A percentile compares a stretch with the other conserved stretches of the same genome.
Evolutionary conservation across 2,888 invertebrate genomes (phyloP).

Genomic region (Cantharis flavilabris): DNA sequence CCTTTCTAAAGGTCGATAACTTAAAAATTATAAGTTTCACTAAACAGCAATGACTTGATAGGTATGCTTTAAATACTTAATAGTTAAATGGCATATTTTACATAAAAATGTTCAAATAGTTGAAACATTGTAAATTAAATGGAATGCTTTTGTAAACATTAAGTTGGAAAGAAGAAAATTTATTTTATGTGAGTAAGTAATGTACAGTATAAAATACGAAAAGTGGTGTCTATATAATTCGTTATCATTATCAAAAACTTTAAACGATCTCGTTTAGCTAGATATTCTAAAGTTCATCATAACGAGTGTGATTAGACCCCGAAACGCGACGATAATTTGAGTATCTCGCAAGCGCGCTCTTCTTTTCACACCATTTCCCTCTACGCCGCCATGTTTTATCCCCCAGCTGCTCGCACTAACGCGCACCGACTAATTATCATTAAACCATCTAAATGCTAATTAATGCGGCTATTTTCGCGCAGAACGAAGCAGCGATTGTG

Average conservation of each 20-base stretch:
- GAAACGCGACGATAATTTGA: slow-evolving; percentile 48
- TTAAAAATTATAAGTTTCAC: neutral
- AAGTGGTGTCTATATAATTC: slow-evolving; percentile 22
- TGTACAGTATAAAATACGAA: neutral
- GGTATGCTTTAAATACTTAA: no score
- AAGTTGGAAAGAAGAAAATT: neutral
- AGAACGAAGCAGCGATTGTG: slow-evolving; percentile 52
- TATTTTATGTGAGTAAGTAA: neutral
- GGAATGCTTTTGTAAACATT: neutral
- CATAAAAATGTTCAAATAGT: neutral
- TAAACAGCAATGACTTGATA: no score
- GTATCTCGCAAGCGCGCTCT: slow-evolving; percentile 42
- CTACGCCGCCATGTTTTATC: slow-evolving; percentile 50
- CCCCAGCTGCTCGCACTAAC: slow-evolving; percentile 52
- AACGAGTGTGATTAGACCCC: slow-evolving; percentile 44
- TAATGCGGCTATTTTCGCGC: slow-evolving; percentile 59
- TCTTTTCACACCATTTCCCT: slow-evolving; percentile 57
- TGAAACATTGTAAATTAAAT: neutral
- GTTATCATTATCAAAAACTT: slow-evolving; percentile 46
- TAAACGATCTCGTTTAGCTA: slow-evolving; percentile 46
- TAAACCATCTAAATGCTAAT: slow-evolving; percentile 62
- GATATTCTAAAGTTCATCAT: slow-evolving; percentile 48
- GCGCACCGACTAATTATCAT: slow-evolving; percentile 58
- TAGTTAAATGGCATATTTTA: no score
- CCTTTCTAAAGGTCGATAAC: neutral